These are phyloP conservation scores for Stichodactyla helianthus DNA, from an alignment of 64 coral and sea anemone species.

Conservation along the genomic window DNA sequence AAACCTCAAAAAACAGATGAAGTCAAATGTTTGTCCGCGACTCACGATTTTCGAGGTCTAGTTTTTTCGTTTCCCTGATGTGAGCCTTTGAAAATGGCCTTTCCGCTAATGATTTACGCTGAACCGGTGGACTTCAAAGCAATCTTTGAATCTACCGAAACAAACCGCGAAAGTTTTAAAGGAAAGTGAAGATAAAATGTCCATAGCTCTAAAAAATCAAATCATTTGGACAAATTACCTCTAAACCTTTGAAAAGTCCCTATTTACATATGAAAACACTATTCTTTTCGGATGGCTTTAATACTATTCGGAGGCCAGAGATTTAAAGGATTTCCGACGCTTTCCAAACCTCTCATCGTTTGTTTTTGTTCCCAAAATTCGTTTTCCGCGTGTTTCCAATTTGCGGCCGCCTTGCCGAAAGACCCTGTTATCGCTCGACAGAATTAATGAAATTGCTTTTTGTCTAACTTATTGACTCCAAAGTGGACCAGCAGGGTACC, in stretches of 20 bases:
- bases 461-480: not conserved
- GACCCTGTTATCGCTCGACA: not conserved
- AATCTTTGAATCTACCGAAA: conserved; percentile 20
- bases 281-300: conserved; percentile 6
- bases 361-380: conserved; percentile 12
- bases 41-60: not conserved
- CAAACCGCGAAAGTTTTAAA: not conserved
- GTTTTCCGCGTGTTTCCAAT: conserved; percentile 11
- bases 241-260: not conserved
- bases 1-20: not conserved
- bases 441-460: conserved; percentile 5
- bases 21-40: not conserved
- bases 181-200: not conserved
- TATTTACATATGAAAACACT: not conserved
- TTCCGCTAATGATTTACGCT: conserved; percentile 2
- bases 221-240: not conserved
- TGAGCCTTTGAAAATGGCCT: not conserved
- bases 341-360: not conserved
- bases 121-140: conserved; percentile 1
- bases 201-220: not conserved
- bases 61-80: not conserved
- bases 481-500: not conserved
- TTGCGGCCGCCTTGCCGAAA: not conserved
- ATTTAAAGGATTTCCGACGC: conserved; percentile 14
- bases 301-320: not conserved